Evolutionary conservation across 2,113 vertebrate species (phyloP).

Genomic region (Cinclus mexicanus): DNA sequence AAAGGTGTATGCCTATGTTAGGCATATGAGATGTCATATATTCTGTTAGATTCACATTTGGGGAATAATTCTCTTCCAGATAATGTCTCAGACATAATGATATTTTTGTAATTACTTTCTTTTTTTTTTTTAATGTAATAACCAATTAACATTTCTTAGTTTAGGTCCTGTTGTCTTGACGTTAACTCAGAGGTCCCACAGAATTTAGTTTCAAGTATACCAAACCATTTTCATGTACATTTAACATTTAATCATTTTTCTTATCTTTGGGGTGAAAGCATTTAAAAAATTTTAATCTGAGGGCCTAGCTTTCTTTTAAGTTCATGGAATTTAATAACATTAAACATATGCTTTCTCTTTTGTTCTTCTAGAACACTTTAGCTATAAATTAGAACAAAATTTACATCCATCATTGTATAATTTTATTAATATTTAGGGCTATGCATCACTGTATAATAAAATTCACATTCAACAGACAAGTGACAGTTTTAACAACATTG

Average conservation of each 20-base stretch:
- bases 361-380: neutral
- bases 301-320: neutral
- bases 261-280: neutral
- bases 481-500: neutral
- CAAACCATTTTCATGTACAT: neutral
- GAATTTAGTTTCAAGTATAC: neutral
- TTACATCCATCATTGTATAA: neutral
- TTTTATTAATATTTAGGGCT: neutral
- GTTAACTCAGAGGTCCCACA: neutral
- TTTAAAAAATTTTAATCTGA: neutral
- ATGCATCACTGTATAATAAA: neutral
- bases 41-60: neutral
- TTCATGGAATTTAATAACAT: neutral
- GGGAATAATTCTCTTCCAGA: neutral
- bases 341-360: neutral
- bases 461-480: neutral
- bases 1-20: neutral
- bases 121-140: neutral
- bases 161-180: neutral
- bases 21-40: neutral
- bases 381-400: neutral
- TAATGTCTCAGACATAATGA: neutral
- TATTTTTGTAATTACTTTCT: neutral
- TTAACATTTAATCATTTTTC: accelerated
- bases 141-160: neutral